These are phyloP conservation scores for Heliconius aoede DNA, from an alignment of 2,888 invertebrate genomes.

Conservation along the genomic window DNA sequence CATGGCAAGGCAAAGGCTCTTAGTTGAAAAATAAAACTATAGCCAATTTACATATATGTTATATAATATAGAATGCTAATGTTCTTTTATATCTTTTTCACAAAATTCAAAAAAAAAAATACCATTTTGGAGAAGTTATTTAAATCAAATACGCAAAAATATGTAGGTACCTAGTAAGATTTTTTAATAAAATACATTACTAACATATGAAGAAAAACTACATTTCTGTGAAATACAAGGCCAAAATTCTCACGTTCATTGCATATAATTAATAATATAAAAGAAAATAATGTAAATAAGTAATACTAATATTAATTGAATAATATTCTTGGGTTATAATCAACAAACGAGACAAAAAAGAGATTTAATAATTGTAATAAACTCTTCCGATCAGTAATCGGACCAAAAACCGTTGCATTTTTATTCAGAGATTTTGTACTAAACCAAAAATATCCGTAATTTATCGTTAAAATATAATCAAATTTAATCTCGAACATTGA, in stretches of 20 bases:
- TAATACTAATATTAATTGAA: background rate
- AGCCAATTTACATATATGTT: background rate
- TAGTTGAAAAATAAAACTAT: too few species aligned
- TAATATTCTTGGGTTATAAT: background rate
- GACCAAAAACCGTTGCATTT: background rate
- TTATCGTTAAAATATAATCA: background rate
- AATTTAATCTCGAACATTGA: background rate
- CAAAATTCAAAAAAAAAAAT: too few species aligned
- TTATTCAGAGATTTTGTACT: background rate
- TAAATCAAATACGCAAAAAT: background rate
- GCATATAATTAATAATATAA: background rate
- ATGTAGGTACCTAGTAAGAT: background rate
- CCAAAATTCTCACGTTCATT: background rate
- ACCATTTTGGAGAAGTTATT: background rate
- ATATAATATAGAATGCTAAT: background rate
- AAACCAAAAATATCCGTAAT: background rate
- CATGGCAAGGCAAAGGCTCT: too few species aligned
- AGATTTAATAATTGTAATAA: too few species aligned
- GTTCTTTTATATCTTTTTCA: too few species aligned
- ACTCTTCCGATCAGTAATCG: background rate
- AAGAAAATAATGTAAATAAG: background rate
- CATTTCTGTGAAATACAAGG: constrained; percentile 8
- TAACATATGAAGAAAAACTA: background rate
- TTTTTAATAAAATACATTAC: background rate
- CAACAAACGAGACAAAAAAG: too few species aligned